Conservation (phyloP, 2,797 vertebrate species). For the Lepus oiostolus region DNA sequence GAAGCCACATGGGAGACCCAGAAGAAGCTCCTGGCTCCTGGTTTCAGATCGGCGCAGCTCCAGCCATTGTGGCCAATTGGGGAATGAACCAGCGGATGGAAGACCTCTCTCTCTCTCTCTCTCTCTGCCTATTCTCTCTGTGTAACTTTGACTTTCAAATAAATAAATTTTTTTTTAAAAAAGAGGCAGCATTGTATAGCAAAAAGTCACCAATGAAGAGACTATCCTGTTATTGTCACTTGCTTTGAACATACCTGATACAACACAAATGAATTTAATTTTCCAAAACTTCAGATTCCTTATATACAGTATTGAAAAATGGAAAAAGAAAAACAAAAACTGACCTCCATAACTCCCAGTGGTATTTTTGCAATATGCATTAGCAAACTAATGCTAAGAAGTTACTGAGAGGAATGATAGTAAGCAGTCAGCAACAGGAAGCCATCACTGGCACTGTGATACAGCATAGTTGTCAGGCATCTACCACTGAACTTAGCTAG, state of each 20-base stretch:
- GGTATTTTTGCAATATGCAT: not conserved
- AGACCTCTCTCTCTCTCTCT: no score
- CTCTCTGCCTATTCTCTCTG: no score
- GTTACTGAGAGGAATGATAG: not conserved
- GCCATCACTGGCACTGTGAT: not conserved
- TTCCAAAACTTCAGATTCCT: conserved; percentile 9
- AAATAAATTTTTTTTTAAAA: no score
- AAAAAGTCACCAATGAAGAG: not conserved
- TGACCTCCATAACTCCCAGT: not conserved
- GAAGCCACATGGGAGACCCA: no score
- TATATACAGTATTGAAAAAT: not conserved
- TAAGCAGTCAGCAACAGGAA: not conserved
- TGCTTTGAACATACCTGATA: not conserved
- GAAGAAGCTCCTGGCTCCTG: no score
- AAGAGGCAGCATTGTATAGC: not conserved
- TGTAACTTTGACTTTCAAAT: no score
- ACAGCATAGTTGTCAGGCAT: not conserved
- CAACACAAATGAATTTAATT: not conserved
- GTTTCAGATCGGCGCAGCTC: no score
- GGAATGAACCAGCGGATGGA: no score
- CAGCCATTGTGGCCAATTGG: no score
- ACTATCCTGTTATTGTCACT: not conserved
- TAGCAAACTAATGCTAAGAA: not conserved
- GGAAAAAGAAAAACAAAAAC: not conserved
- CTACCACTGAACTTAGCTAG: not conserved